Base-by-base conservation (phyloP, 2,113 vertebrate genomes). In the Pitta sordida region DNA sequence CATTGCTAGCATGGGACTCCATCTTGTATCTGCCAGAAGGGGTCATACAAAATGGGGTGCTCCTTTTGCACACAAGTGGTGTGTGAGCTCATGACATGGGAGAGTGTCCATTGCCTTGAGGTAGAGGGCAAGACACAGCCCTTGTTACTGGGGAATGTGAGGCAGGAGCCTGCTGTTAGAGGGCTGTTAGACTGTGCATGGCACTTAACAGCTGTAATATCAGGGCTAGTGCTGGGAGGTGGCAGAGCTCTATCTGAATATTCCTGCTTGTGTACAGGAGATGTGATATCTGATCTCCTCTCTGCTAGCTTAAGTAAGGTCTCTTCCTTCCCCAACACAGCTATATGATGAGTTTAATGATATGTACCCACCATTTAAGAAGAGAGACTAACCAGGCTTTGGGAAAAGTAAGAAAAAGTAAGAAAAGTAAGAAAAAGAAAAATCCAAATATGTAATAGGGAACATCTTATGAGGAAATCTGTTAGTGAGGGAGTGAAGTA, bases 191-290 rank as follows among this genome's bases (percentile, higher is more conserved):
- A n/a, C 18, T 0, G 1, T 76, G n/a, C 11, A 21, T 37, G 27
- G 29, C 34, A 36, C 56, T 63, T 46, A 14, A 19, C 37, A 58
- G 39, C 37, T 78, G 24, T 12, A 56, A 0, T 44, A 53, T 69
- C 11, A 8, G 16, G 53, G 9, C 21, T 68, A 30, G 12, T 18
- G 22, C 15, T 85, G 44, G 46, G 15, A 58, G 6, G 18, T 32
- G 21, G 24, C 41, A 65, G 37, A 59, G 19, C 8, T 58, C 16
- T 68, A 4, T 43, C 58, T 85, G 37, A 69, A 36, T 36, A 15
- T 23, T 0, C 0, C 26, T 73, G 52, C n/a, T 49, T 34, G 32
- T 1, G 2, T 36, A 23, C 11, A 49, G 41, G 24, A 79, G 13
- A 59, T 93, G 32, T 49, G 43, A 9, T n/a, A 46, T 43, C 34